Base-by-base conservation (phyloP, 2,113 vertebrate species). In the Drymodes brunneopygia region DNA sequence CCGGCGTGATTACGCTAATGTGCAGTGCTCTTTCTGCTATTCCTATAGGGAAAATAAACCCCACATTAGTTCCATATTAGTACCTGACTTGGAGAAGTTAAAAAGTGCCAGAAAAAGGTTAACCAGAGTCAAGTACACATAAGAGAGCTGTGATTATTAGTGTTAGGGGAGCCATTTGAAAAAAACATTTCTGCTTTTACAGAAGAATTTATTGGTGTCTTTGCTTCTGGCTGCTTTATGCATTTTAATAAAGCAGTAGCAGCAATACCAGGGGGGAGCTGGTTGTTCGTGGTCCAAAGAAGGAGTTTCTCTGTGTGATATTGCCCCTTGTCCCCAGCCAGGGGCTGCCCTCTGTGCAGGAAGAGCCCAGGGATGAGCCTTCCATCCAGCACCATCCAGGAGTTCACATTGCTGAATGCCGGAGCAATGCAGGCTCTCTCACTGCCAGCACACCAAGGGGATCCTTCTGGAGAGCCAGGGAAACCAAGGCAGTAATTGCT, bases 51-150 rank as follows among this genome's bases (percentile, higher is more conserved):
- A 97, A 98, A 98, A 98, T 98, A 98, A 98, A 98, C 96, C 97
- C 95, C 97, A 97, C 97, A 98, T 98, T 98, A 98, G 98, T 98
- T 98, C 97, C 96, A 97, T 98, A 97, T 98, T 98, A 98, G 97
- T 98, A 98, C 97, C 98, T 98, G 97, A 98, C 97, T 98, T 97
- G 95, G 96, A 97, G 96, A 98, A 98, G 97, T 98, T 98, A 98
- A 98, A 98, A 98, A 98, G 98, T 98, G 95, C 96, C 98, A 97
- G 98, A 96, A 98, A 98, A 98, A 98, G 98, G 98, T 98, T 98
- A 98, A 98, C 97, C 97, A 97, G 98, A 98, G 98, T 98, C 98
- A 98, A 98, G 97, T 97, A 98, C 97, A 97, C 97, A 97, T 98
- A 97, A 98, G 98, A 98, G 98, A 98, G 93, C 95, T 89, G 94